These are phyloP conservation scores for Zelleria hepariella DNA, from an alignment of 2,888 invertebrate species.

Conservation along the genomic window DNA sequence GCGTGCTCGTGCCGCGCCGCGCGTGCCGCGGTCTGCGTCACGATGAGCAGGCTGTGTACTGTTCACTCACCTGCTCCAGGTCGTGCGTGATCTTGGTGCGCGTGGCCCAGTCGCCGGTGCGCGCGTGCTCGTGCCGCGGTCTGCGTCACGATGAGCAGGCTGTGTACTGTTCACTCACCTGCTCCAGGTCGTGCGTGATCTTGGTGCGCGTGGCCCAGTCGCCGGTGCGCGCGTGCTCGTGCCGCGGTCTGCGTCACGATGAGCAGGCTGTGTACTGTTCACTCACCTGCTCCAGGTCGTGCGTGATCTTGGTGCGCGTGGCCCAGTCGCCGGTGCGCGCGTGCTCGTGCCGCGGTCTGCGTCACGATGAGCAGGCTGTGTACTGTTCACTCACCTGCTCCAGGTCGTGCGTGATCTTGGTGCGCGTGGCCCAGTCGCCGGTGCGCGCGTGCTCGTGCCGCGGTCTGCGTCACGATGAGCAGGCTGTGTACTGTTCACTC, in stretches of 20 bases:
- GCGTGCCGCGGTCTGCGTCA: constrained; percentile 79
- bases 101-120: constrained; percentile 15
- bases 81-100: constrained; percentile 88
- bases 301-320: background rate
- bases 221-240: too few species aligned
- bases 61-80: constrained; percentile 73
- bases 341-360: too few species aligned
- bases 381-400: background rate
- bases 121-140: constrained; percentile 31
- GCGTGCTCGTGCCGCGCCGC: constrained; percentile 85
- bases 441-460: too few species aligned
- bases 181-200: constrained; percentile 35
- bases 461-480: too few species aligned
- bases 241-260: background rate
- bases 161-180: constrained; percentile 73
- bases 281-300: background rate
- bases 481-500: background rate
- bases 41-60: constrained; percentile 82
- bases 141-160: constrained; percentile 96
- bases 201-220: too few species aligned
- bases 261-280: background rate
- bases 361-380: background rate
- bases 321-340: too few species aligned
- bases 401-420: constrained; percentile 9
- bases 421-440: background rate